A percentile compares a stretch with the other conserved stretches of the same genome.
Conservation (phyloP, 2,888 invertebrate species). For the Aphodius granarius region DNA sequence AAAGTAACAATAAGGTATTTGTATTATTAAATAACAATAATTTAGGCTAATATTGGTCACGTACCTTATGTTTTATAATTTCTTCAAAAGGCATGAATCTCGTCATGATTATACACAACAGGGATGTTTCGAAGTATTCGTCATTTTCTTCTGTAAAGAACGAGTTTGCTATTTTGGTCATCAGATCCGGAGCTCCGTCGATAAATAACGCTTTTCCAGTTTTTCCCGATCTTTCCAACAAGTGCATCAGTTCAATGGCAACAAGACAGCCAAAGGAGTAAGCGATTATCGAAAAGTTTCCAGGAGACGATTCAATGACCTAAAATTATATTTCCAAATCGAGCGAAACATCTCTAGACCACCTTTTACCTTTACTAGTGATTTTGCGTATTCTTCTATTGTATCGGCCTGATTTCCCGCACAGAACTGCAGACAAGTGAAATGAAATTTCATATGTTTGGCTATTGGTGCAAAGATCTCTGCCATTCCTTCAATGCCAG, state of each 20-base stretch:
- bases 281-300: slow-evolving; percentile 71
- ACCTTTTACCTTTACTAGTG: slow-evolving; percentile 60
- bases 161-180: slow-evolving; percentile 57
- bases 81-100: slow-evolving; percentile 34
- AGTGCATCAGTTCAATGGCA: slow-evolving; percentile 72
- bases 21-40: background rate
- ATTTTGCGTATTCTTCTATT: slow-evolving; percentile 57
- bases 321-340: background rate
- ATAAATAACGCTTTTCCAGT: slow-evolving; percentile 68
- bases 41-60: too few species aligned
- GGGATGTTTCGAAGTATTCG: slow-evolving; percentile 56
- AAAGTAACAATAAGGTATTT: background rate
- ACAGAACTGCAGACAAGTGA: slow-evolving; percentile 60
- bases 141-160: slow-evolving; percentile 54
- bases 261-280: slow-evolving; percentile 85
- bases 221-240: slow-evolving; percentile 65
- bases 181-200: slow-evolving; percentile 75
- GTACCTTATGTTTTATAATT: slow-evolving; percentile 23
- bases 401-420: slow-evolving; percentile 54
- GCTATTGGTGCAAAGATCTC: slow-evolving; percentile 58
- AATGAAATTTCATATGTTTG: slow-evolving; percentile 56
- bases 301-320: background rate
- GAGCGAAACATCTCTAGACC: background rate
- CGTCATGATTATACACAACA: slow-evolving; percentile 58
- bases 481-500: slow-evolving; percentile 72